Base-by-base conservation (phyloP, 2,888 invertebrate species). In the Drosophila atroscutellata region DNA sequence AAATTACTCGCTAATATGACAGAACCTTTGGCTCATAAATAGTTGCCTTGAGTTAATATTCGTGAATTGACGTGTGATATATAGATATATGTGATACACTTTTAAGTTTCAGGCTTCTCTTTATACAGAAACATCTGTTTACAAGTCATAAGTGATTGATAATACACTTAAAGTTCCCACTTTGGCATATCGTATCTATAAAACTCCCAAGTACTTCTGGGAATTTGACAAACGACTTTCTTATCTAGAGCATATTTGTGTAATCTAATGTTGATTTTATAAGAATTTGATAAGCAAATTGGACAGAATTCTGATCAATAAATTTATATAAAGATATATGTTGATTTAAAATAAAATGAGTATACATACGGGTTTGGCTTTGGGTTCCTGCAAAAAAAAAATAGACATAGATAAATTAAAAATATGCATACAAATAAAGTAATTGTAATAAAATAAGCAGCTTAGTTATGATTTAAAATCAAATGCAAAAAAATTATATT, bases 311-410 rank as follows among this genome's bases (percentile, higher is more conserved):
- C 50, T 30, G 26, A 54, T 34, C 5, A 32, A 47, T 37, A 49
- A 39, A 34, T 47, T 3, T 20, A n/a, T 36, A 32, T 34, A 32
- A 51, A 62, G 55, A 34, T 42, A 54, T 47, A 59, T 68, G 45
- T 7, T 13, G 20, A 68, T 50, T 62, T 67, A 66, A 47, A 75
- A 67, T 55, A 52, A 61, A 66, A 34, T 71, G 60, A 64, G 56
- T 71, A 80, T 92, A 91, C 91, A 62, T 92, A 91, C 91, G 83
- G 89, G 87, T 78, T 91, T 91, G 62, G 89, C 81, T 91, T 92
- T 91, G 72, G 91, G 92, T 90, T 91, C 91, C 91, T 91, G 91
- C 54, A 55, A 78, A 66, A 39, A 62, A 69, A 74, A 60, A 64
- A 63, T 56, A 72, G 61, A 65, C 66, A 61, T 30, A 42, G 54